phyloP scores from a whole-genome alignment of 2,888 invertebrate genomes.

The Neoscelio sp. region DNA sequence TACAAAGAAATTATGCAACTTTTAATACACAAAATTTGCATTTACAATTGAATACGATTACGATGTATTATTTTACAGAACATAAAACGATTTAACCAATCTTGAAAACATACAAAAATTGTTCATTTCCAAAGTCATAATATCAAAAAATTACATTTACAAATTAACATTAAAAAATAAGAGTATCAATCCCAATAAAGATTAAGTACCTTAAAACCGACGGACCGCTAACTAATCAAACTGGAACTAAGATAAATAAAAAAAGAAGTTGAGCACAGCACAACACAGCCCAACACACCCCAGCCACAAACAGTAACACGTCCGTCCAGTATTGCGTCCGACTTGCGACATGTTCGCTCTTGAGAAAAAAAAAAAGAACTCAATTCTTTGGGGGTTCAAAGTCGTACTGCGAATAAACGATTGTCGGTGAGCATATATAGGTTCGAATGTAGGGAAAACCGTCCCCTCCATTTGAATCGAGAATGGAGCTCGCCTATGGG shows the following conservation, averaged over 20 bases:
- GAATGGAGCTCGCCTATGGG: slow-evolving; percentile 71
- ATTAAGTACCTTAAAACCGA: slow-evolving; percentile 15
- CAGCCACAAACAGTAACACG: neutral
- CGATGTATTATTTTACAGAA: no score
- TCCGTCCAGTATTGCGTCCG: slow-evolving; percentile 13
- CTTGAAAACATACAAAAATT: no score
- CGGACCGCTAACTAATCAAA: no score
- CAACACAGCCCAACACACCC: slow-evolving; percentile 31
- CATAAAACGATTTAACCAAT: no score
- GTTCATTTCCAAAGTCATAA: no score
- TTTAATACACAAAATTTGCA: no score
- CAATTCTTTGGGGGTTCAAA: slow-evolving; percentile 75
- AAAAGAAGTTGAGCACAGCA: slow-evolving; percentile 1
- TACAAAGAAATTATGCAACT: no score
- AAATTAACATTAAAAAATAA: no score
- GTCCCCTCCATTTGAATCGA: slow-evolving; percentile 70
- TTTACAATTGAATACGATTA: no score
- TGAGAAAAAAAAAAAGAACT: slow-evolving; percentile 34
- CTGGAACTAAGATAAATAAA: no score
- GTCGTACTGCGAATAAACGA: slow-evolving; percentile 80
- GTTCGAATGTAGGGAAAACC: slow-evolving; percentile 50
- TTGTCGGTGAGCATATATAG: slow-evolving; percentile 79
- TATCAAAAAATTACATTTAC: no score
- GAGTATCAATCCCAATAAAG: no score
- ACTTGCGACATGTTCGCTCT: slow-evolving; percentile 26